Evolutionary conservation across 2,797 vertebrate species (phyloP).

Genomic region (Gastrophryne carolinensis): DNA sequence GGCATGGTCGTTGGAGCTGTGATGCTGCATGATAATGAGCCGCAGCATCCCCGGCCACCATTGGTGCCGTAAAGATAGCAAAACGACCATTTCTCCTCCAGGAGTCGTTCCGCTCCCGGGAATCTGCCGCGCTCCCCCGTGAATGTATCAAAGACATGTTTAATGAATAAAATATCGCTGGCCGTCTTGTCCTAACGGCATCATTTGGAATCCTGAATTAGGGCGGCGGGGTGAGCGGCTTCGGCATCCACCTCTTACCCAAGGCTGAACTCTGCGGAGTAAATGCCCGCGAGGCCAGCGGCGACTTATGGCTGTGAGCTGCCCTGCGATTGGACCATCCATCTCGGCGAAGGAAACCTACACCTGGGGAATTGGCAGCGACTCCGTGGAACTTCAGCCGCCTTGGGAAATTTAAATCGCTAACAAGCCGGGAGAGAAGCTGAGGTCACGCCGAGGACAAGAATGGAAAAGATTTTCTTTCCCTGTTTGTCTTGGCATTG

Average conservation of each 20-base stretch:
- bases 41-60: too few species aligned
- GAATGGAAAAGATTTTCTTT: neutral
- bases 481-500: neutral
- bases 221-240: neutral
- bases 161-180: slow-evolving; percentile 35
- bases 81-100: neutral
- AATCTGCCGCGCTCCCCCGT: slow-evolving; percentile 10
- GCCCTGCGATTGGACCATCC: slow-evolving; percentile 10
- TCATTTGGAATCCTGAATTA: slow-evolving; percentile 39
- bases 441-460: slow-evolving; percentile 37
- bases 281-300: neutral
- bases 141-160: slow-evolving; percentile 15
- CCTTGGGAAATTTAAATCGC: slow-evolving; percentile 39
- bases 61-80: neutral
- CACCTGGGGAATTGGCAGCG: slow-evolving; percentile 8
- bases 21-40: too few species aligned
- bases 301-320: neutral
- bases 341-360: neutral
- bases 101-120: neutral
- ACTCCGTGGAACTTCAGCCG: neutral
- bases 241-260: neutral
- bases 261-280: slow-evolving; percentile 25
- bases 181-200: slow-evolving; percentile 17
- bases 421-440: slow-evolving; percentile 16
- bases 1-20: too few species aligned